Base-by-base conservation (phyloP, 2,797 vertebrate species). In the Epinephelus coioides region DNA sequence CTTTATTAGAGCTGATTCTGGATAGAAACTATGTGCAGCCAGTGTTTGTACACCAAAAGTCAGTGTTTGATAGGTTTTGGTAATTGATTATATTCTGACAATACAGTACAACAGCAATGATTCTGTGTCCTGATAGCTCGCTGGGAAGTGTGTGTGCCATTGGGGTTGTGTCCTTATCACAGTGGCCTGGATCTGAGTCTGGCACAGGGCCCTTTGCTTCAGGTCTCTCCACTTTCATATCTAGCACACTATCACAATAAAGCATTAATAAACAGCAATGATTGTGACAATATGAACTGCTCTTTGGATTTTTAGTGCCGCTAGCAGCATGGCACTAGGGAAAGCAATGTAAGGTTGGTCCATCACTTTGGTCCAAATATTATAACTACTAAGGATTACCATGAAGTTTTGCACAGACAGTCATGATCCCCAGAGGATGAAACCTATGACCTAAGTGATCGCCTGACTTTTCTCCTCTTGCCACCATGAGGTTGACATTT, bases 291-390 rank as follows among this genome's bases (percentile, higher is more conserved):
- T 51, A 56, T 30, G 0, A 54, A 21, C 9, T 38, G 6, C 15
- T 56, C 5, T 14, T 2, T n/a, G 4, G 18, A 46, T 62, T 47
- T 74, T 40, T 46, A 66, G 30, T 6, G 15, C 1, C 6, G 10
- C 23, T 21, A 2, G 23, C 12, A 0, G 21, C 6, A 1, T 53
- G 11, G 7, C 6, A 25, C 1, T n/a, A 2, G 1, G 18, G 10
- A 51, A 13, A 18, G 30, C 30, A 19, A 23, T 25, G 49, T 30
- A 3, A 18, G 2, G 50, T 46, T 2, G 4, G 23, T 57, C 4
- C 14, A 50, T 23, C 21, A 44, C 18, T 17, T n/a, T 51, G 2
- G 4, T n/a, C 21, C 47, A 43, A 19, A 25, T 46, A 30, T 27
- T 17, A 12, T 3, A 25, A 51, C 57, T 13, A 11, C 0, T 1